These are phyloP conservation scores for Drosophila eugracilis DNA, from an alignment of 1,140 invertebrate species.

Conservation along the genomic window DNA sequence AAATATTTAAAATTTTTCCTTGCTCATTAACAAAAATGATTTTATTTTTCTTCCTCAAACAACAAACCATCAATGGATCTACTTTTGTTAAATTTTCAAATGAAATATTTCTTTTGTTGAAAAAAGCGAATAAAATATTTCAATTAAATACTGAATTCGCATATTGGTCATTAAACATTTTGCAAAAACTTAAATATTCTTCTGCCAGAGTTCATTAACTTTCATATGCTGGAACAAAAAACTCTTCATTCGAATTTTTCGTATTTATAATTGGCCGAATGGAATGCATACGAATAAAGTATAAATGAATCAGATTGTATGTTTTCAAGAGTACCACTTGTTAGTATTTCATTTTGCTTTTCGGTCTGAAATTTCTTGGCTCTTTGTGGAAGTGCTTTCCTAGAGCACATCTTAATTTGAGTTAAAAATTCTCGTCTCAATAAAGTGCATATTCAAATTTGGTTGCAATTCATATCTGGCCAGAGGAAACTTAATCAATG, in stretches of 20 bases:
- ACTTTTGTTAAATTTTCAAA: too few relatives aligned
- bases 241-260: neutral
- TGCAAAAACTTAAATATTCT: neutral
- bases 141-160: neutral
- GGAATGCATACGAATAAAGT: neutral
- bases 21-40: too few relatives aligned
- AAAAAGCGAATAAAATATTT: too few relatives aligned
- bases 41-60: too few relatives aligned
- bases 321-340: neutral
- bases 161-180: neutral
- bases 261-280: neutral
- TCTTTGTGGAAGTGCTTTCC: constrained; percentile 8
- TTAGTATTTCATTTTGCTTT: neutral
- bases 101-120: neutral
- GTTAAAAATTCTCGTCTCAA: constrained; percentile 28
- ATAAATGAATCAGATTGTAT: neutral
- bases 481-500: constrained; percentile 41
- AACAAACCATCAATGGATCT: too few relatives aligned
- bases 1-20: neutral
- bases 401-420: constrained; percentile 27
- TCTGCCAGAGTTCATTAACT: neutral
- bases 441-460: constrained; percentile 41
- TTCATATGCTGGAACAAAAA: neutral
- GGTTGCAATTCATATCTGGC: constrained; percentile 29
- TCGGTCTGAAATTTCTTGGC: constrained; percentile 1